phyloP scores from a whole-genome alignment of 2,888 invertebrate species.

The Onthophagus sagittarius region DNA sequence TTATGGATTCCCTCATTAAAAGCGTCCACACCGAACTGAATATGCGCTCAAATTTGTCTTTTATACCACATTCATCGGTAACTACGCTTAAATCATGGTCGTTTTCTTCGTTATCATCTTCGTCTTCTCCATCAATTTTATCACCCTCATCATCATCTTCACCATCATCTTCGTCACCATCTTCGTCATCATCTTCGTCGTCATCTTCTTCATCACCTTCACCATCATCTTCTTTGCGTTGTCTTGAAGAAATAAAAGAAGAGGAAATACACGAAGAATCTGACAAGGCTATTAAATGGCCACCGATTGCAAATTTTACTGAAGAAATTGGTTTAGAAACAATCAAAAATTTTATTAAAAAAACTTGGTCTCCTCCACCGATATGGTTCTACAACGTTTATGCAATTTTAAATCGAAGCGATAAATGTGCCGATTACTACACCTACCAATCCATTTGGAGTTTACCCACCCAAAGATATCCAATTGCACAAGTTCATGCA shows the following conservation, averaged over 20 bases:
- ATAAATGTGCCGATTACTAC: not conserved
- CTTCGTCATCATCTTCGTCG: not conserved
- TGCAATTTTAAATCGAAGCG: not conserved
- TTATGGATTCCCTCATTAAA: not conserved
- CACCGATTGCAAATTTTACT: not conserved
- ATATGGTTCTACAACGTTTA: not conserved
- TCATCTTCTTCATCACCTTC: not conserved
- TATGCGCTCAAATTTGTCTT: not conserved
- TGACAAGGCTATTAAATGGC: not conserved
- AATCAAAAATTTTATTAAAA: not conserved
- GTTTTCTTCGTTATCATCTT: not conserved
- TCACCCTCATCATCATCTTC: not conserved
- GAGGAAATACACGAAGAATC: not conserved
- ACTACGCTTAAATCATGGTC: not conserved
- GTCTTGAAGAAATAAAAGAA: no score
- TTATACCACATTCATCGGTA: not conserved
- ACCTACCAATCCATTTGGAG: not conserved
- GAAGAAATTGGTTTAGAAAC: not conserved
- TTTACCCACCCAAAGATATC: not conserved
- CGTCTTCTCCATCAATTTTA: not conserved
- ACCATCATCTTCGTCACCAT: not conserved
- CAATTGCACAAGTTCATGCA: constrained; percentile 7
- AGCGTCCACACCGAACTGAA: not conserved
- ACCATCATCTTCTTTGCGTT: not conserved
- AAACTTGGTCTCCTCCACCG: not conserved